These are phyloP conservation scores for Oceanites oceanicus DNA, from an alignment of 2,113 vertebrate species.

Conservation along the genomic window DNA sequence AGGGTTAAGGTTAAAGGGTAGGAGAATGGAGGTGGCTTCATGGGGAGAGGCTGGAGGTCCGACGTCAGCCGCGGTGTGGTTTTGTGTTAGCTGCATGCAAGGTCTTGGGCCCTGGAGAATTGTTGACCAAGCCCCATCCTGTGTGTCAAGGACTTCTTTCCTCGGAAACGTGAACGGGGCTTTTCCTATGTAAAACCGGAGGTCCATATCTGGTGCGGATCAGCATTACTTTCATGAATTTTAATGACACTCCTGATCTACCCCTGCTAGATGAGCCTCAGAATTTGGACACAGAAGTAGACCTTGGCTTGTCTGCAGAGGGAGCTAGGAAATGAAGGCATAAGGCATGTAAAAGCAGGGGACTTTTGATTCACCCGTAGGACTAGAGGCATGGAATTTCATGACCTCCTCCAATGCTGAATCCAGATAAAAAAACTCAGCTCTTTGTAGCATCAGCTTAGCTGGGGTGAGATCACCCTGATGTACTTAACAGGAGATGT, in stretches of 20 bases:
- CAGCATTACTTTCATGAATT: neutral
- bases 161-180: neutral
- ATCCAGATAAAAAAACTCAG: neutral
- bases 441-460: neutral
- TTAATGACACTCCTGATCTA: neutral
- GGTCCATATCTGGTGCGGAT: neutral
- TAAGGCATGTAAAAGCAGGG: neutral
- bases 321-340: neutral
- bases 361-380: neutral
- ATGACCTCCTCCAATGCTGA: neutral
- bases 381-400: neutral
- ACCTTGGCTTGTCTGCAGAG: neutral
- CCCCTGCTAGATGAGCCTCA: neutral
- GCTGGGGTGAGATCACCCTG: neutral
- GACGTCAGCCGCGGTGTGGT: fast-evolving
- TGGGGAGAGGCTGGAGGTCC: neutral
- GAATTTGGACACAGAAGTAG: neutral
- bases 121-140: neutral
- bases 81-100: neutral
- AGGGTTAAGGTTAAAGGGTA: neutral
- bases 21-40: neutral
- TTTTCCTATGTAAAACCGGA: neutral
- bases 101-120: neutral
- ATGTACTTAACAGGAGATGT: neutral
- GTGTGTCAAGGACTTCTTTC: neutral